These are phyloP conservation scores for Crocodylus rhombifer DNA, from an alignment of 2,797 vertebrate species.

Conservation along the genomic window DNA sequence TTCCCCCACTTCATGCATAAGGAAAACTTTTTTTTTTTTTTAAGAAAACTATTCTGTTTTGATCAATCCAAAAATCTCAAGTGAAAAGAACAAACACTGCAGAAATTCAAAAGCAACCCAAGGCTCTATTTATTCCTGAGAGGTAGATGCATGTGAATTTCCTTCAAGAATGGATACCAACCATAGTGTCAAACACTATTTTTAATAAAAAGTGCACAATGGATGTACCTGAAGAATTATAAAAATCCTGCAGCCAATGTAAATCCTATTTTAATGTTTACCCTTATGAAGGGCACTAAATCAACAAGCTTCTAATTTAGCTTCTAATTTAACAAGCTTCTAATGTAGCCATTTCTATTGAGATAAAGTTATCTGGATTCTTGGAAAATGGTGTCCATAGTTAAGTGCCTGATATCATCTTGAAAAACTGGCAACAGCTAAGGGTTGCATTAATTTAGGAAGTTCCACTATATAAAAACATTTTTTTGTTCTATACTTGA, in stretches of 20 bases:
- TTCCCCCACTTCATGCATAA: background rate
- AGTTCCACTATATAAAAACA: background rate
- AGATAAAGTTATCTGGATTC: background rate
- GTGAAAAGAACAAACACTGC: background rate
- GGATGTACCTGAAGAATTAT: background rate
- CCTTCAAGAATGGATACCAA: constrained; percentile 6
- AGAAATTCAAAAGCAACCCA: constrained; percentile 44
- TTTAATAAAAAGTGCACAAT: constrained; percentile 15
- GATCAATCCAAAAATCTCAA: constrained; percentile 46
- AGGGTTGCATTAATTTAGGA: background rate
- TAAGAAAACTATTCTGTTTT: constrained; percentile 29
- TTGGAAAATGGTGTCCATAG: background rate
- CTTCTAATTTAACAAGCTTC: too few species aligned
- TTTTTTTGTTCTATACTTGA: background rate
- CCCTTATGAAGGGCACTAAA: background rate
- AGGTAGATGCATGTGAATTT: constrained; percentile 20
- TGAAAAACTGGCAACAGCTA: background rate
- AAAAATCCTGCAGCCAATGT: background rate
- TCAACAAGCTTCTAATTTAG: background rate
- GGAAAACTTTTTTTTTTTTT: constrained; percentile 13
- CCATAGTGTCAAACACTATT: background rate
- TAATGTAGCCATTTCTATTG: background rate
- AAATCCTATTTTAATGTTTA: constrained; percentile 1
- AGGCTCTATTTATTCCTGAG: constrained; percentile 31
- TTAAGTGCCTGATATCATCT: background rate